Evolutionary conservation across 2,797 vertebrate genomes (phyloP), one percentile per base, ranked within the genome.

Genomic region (Pogonophryne albipinna): DNA sequence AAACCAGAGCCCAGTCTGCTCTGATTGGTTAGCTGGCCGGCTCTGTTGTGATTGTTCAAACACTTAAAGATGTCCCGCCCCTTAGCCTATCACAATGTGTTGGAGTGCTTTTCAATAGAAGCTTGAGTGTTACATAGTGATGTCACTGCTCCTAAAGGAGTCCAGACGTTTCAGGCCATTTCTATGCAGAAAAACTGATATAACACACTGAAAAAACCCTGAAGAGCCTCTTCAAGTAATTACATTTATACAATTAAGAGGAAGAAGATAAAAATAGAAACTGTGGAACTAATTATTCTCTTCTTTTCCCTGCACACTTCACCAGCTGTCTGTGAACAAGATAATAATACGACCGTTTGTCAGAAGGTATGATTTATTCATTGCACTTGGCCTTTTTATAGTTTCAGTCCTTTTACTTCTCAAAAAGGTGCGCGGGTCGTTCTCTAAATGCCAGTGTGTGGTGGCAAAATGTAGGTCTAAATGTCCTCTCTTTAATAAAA

Each of bases 341-440:
- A 34, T 51, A 16, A 45, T 74, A 23, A 74, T 59, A 1, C 23
- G 42, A 53, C 64, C 70, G 62, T 67, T 64, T 38, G 51, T 46
- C 62, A 51, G 53, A 74, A 59, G 55, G 66, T 49, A 53, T 87
- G n/a, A 78, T 67, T 91, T 80, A 87, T 86, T 88, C 59, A 84
- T 78, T 34, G 11, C 62, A 44, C 14, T 64, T 19, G 38, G 57
- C 38, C 66, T 73, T 84, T 76, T 85, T 56, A 66, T 75, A 66
- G 10, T 58, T 72, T 68, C 51, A 75, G 57, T 49, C 63, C 56
- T 62, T 38, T 53, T 56, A 3, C 27, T 63, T 69, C 52, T 74
- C 4, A 15, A 7, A 23, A 38, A 3, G 58, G 8, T 4, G 55
- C 58, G 15, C 47, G 2, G 49, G 19, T 41, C 52, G 27, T 41